phyloP scores from a whole-genome alignment of 2,888 invertebrate species.

The Camptogramma bilineatum region DNA sequence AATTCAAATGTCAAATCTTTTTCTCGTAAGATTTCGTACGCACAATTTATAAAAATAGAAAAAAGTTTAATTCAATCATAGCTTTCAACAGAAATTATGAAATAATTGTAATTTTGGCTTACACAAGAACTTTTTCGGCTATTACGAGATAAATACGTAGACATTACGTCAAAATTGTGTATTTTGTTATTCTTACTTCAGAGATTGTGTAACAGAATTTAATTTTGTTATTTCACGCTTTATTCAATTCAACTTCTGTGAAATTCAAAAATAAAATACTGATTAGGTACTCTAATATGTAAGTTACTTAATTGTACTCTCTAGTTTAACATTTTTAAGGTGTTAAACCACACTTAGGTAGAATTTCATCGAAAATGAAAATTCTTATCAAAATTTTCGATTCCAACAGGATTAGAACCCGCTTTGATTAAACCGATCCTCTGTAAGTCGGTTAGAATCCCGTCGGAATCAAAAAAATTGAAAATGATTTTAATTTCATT shows the following conservation, averaged over 20 bases:
- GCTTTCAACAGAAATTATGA: slow-evolving; percentile 12
- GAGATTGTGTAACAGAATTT: slow-evolving; percentile 60
- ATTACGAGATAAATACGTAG: slow-evolving; percentile 54
- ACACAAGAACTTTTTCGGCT: slow-evolving; percentile 47
- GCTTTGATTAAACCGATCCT: no score
- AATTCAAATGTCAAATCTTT: not conserved
- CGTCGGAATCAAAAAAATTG: no score
- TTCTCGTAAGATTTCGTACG: not conserved
- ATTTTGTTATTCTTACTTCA: slow-evolving; percentile 57
- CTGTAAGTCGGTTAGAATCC: no score
- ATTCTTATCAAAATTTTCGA: no score
- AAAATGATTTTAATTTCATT: no score
- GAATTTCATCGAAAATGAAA: no score
- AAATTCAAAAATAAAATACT: slow-evolving; percentile 19
- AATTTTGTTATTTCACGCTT: slow-evolving; percentile 76
- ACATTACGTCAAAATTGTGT: slow-evolving; percentile 52
- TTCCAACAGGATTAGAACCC: no score
- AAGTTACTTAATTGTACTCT: not conserved
- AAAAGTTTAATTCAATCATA: slow-evolving; percentile 9
- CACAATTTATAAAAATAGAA: not conserved
- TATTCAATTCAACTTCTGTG: slow-evolving; percentile 50
- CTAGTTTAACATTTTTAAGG: no score
- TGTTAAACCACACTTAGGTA: no score
- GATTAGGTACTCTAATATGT: no score
- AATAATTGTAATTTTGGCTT: slow-evolving; percentile 18